Conservation (phyloP, 2,113 vertebrate genomes). For the Myiozetetes cayanensis region DNA sequence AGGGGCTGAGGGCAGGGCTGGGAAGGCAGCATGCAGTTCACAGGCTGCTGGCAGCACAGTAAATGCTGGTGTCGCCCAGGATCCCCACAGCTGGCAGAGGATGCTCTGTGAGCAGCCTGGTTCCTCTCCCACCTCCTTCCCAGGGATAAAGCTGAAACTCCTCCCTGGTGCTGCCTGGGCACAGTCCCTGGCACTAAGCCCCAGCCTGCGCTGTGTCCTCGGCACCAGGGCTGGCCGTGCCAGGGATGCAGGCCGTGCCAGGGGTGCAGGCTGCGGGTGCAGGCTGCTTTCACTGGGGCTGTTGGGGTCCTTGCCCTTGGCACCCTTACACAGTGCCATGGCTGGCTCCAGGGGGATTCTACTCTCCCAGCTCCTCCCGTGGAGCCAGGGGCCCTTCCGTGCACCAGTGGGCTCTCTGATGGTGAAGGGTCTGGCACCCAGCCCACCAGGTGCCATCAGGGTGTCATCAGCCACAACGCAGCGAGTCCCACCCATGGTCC, state of each 20-base stretch:
- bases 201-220: neutral
- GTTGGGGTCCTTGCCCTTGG: accelerated
- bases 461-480: neutral
- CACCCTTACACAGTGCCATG: neutral
- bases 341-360: neutral
- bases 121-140: neutral
- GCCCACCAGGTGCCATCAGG: accelerated
- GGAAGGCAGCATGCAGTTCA: neutral
- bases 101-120: neutral
- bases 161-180: neutral
- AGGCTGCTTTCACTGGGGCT: neutral
- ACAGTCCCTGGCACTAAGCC: neutral
- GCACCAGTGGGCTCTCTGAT: neutral
- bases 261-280: accelerated
- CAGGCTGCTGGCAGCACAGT: neutral
- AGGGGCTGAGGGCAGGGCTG: neutral
- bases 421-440: neutral
- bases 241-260: neutral
- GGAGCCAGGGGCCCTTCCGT: neutral
- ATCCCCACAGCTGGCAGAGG: neutral
- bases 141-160: neutral
- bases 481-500: neutral
- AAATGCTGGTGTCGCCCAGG: neutral
- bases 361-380: neutral
- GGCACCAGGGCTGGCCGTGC: neutral